Evolutionary conservation across 2,113 vertebrate genomes (phyloP).

Genomic region (Antechinus flavipes): DNA sequence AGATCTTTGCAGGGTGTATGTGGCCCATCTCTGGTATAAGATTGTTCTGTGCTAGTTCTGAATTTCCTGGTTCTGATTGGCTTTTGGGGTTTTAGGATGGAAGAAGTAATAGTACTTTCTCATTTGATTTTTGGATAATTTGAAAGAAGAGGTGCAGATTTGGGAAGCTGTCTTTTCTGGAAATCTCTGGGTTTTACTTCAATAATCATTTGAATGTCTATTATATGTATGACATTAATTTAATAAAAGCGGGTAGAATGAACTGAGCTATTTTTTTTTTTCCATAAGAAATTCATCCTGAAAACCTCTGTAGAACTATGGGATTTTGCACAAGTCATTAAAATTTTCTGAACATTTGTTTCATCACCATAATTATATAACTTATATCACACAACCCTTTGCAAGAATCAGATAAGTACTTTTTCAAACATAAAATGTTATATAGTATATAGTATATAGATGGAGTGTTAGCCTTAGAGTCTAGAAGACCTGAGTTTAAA

Average conservation of each 20-base stretch:
- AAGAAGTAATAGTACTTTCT: neutral
- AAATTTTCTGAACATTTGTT: neutral
- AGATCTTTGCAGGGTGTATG: neutral
- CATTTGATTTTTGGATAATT: neutral
- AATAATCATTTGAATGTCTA: neutral
- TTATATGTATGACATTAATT: neutral
- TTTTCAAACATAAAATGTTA: neutral
- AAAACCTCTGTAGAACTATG: neutral
- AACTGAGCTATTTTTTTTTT: neutral
- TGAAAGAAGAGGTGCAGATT: neutral
- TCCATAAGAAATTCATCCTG: neutral
- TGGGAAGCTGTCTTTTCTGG: neutral
- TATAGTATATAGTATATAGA: neutral
- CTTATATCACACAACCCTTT: neutral
- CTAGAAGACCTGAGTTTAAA: neutral
- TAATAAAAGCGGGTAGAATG: neutral
- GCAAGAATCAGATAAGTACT: neutral
- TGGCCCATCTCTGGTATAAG: neutral
- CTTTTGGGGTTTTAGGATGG: neutral
- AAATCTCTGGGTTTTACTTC: neutral
- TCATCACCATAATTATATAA: slow-evolving; percentile 12
- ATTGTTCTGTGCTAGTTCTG: neutral
- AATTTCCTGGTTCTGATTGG: neutral
- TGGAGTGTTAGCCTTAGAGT: neutral
- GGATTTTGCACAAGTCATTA: neutral